Evolutionary conservation across 1,140 invertebrate genomes (phyloP), one percentile per base, ranked within the genome.

Genomic region (Heliconius eleuchia): DNA sequence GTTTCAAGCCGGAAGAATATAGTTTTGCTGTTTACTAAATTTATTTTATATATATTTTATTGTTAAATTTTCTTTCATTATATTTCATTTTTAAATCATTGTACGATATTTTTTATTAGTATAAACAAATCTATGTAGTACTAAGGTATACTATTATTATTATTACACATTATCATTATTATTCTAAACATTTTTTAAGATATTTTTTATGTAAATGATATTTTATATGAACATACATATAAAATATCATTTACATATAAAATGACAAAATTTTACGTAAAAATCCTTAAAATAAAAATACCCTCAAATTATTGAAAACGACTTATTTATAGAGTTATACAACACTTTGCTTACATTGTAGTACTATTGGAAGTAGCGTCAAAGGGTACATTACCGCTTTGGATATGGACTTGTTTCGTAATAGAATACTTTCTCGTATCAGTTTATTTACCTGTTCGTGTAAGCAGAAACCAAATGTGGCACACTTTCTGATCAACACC

Each of bases 361-460:
- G 5, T 57, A n/a, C 19, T 16, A 66, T 66, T 30, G 23, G 13
- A 66, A 13, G 27, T 66, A 66, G 13, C 23, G 13, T 66, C 11
- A 66, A 66, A 66, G 27, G 3, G 27, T 30, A 66, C 60, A 66
- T 66, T 57, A 30, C 11, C 16, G 57, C 60, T 66, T 66, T 66
- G 60, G 19, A 11, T 30, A 66, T 66, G 27, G 27, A 23, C 13
- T 30, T 27, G 23, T 66, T 66, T 66, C 60, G 60, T 66, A 66
- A 66, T 66, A 27, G 60, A 66, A 66, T 30, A 66, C 27, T 66
- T 66, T 66, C 60, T 66, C 60, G 60, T 66, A n/a, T 66, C n/a
- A 23, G 60, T 30, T 27, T 66, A 66, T 66, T 66, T 66, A 66
- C 60, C 60, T 66, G 60, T 30, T 13, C 9, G 60, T 30, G 23